These are phyloP conservation scores for Drosophila subpulchrella DNA, from an alignment of 1,140 invertebrate species.

Conservation along the genomic window DNA sequence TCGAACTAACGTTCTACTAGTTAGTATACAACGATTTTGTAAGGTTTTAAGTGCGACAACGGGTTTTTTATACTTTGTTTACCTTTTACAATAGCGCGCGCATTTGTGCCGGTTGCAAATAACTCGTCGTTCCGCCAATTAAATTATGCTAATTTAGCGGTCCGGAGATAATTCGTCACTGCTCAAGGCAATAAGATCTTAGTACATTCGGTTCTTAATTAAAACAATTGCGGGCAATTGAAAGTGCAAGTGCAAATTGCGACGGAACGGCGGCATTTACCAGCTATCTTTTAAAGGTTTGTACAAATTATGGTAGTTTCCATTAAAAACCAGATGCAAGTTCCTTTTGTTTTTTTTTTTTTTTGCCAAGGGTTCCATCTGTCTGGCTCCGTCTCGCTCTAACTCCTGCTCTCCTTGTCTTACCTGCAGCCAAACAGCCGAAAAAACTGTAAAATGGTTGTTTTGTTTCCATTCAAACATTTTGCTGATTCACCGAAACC, in stretches of 20 bases:
- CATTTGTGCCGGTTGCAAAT: conserved; percentile 37
- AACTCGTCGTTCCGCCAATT: conserved; percentile 4
- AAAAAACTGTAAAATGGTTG: conserved; percentile 64
- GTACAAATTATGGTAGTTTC: conserved; percentile 1
- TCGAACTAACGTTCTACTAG: not conserved
- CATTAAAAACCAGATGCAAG: conserved; percentile 1
- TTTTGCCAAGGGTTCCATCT: conserved; percentile 22
- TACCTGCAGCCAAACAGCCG: conserved; percentile 34
- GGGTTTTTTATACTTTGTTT: conserved; percentile 36
- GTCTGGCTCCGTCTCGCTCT: conserved; percentile 13
- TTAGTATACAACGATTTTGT: conserved; percentile 3
- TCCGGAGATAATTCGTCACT: conserved; percentile 13
- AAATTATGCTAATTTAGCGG: not conserved
- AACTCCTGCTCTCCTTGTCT: conserved; percentile 5
- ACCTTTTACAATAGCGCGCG: conserved; percentile 29
- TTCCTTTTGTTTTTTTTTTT: conserved; percentile 5
- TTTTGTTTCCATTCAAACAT: conserved; percentile 65
- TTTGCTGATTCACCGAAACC: conserved; percentile 59
- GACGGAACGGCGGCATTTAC: not conserved
- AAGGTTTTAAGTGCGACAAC: conserved; percentile 4
- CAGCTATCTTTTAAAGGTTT: conserved; percentile 14
- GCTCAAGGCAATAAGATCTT: not conserved
- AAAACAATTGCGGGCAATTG: conserved; percentile 45
- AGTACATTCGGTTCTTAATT: not conserved
- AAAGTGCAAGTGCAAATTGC: conserved; percentile 46